Conservation (phyloP, 2,113 vertebrate species). For the Amia ocellicauda region DNA sequence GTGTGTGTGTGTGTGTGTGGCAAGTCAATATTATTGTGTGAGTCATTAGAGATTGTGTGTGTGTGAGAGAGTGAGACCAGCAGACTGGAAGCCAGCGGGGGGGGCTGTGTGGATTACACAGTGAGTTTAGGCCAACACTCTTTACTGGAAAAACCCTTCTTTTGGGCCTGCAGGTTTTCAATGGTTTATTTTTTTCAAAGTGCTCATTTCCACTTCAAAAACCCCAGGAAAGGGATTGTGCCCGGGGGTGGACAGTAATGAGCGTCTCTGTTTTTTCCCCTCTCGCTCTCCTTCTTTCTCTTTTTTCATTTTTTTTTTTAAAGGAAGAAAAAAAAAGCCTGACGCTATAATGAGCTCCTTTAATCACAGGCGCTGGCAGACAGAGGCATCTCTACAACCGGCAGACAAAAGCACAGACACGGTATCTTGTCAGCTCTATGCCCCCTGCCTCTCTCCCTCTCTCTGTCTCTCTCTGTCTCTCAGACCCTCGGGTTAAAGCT, state of each 20-base stretch:
- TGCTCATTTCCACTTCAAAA: slow-evolving; percentile 78
- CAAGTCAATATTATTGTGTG: not conserved
- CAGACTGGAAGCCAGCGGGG: slow-evolving; percentile 37
- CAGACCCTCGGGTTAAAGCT: slow-evolving; percentile 43
- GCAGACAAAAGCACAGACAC: slow-evolving; percentile 39
- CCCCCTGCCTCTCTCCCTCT: slow-evolving; percentile 34
- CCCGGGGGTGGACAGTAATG: slow-evolving; percentile 58
- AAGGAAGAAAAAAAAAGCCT: slow-evolving; percentile 50
- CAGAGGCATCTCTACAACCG: slow-evolving; percentile 50
- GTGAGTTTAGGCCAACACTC: slow-evolving; percentile 55
- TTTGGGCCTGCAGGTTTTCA: slow-evolving; percentile 61
- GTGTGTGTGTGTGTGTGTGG: slow-evolving; percentile 18
- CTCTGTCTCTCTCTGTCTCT: slow-evolving; percentile 43
- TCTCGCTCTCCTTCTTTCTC: slow-evolving; percentile 33
- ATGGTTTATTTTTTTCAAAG: slow-evolving; percentile 64
- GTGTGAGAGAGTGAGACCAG: slow-evolving; percentile 20
- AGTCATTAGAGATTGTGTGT: slow-evolving; percentile 11
- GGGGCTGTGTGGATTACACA: slow-evolving; percentile 52
- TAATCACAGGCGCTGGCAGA: slow-evolving; percentile 66
- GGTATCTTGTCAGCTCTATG: slow-evolving; percentile 46
- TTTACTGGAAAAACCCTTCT: slow-evolving; percentile 74
- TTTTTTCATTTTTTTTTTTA: slow-evolving; percentile 35
- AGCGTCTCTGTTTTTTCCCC: slow-evolving; percentile 67
- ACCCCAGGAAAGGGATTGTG: slow-evolving; percentile 67
- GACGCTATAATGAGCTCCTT: slow-evolving; percentile 63